Evolutionary conservation across 2,888 invertebrate species (phyloP).

Genomic region (Tolmerus cingulatus): DNA sequence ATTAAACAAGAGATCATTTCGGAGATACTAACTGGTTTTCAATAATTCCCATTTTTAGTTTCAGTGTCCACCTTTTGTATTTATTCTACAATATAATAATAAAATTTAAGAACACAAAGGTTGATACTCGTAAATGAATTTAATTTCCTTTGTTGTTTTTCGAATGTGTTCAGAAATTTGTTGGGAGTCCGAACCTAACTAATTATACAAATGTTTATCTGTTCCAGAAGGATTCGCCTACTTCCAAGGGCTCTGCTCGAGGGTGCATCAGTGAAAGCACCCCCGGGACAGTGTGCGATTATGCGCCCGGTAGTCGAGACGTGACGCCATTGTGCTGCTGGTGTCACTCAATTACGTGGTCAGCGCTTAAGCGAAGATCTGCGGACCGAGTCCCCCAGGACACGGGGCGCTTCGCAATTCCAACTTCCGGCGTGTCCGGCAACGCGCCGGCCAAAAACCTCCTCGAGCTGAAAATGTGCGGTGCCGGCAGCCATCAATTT

Average conservation of each 20-base stretch:
- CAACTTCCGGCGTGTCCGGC: neutral
- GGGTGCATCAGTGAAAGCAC: neutral
- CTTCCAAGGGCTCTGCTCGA: too few relatives aligned
- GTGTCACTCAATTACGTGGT: constrained; percentile 28
- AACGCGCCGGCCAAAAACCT: neutral
- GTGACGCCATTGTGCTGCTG: neutral
- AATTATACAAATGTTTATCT: neutral
- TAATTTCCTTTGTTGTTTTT: neutral
- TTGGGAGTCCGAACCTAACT: neutral
- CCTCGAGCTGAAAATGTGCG: neutral
- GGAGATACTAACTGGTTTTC: too few relatives aligned
- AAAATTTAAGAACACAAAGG: too few relatives aligned
- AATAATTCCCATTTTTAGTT: too few relatives aligned
- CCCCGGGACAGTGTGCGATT: neutral
- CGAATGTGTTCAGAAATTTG: too few relatives aligned
- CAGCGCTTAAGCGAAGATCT: constrained; percentile 9
- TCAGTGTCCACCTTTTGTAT: too few relatives aligned
- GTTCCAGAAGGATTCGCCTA: neutral
- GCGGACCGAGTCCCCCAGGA: neutral
- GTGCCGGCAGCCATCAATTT: constrained; percentile 12
- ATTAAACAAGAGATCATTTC: too few relatives aligned
- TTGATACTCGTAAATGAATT: neutral
- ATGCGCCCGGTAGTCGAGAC: neutral
- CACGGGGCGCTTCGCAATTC: neutral
- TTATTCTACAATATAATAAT: too few relatives aligned